A percentile compares a stretch with the other conserved stretches of the same genome.
Evolutionary conservation across 2,113 vertebrate species (phyloP).

Genomic region (Alouatta palliata): DNA sequence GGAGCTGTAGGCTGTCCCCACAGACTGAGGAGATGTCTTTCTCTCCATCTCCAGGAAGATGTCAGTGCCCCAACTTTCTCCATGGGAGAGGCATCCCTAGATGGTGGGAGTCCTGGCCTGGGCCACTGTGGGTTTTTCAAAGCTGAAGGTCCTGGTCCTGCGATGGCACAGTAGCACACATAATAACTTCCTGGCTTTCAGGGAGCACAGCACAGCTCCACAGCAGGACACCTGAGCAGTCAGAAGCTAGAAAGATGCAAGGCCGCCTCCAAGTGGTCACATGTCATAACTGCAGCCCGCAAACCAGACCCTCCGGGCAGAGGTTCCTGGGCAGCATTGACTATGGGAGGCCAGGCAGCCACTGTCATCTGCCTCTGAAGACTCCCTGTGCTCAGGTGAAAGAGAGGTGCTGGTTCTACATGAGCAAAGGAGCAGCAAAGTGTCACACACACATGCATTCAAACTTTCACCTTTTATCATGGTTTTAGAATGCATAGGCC

Average conservation of each 20-base stretch:
- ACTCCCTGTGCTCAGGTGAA: not conserved
- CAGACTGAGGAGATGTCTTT: not conserved
- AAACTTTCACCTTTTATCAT: not conserved
- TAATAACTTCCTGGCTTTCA: not conserved
- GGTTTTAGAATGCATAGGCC: not conserved
- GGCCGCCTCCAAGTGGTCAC: conserved; percentile 39
- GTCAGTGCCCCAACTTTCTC: not conserved
- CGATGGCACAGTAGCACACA: not conserved
- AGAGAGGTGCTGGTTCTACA: not conserved
- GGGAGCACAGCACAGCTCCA: not conserved
- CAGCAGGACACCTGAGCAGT: not conserved
- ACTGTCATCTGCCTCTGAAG: not conserved
- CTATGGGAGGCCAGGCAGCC: not conserved
- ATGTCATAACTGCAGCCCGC: not conserved
- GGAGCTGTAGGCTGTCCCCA: no score
- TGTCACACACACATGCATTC: not conserved
- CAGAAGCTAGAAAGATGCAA: not conserved
- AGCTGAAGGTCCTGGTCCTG: not conserved
- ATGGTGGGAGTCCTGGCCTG: not conserved
- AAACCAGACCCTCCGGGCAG: not conserved
- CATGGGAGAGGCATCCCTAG: not conserved
- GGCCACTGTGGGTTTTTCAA: not conserved
- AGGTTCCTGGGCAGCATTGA: fast-evolving
- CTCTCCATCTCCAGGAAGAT: not conserved
- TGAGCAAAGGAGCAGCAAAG: not conserved